Percentiles rank a stretch among this genome's conserved stretches.
These are phyloP conservation scores for Odontomyia ornata DNA, from an alignment of 2,888 invertebrate genomes.

Conservation along the genomic window DNA sequence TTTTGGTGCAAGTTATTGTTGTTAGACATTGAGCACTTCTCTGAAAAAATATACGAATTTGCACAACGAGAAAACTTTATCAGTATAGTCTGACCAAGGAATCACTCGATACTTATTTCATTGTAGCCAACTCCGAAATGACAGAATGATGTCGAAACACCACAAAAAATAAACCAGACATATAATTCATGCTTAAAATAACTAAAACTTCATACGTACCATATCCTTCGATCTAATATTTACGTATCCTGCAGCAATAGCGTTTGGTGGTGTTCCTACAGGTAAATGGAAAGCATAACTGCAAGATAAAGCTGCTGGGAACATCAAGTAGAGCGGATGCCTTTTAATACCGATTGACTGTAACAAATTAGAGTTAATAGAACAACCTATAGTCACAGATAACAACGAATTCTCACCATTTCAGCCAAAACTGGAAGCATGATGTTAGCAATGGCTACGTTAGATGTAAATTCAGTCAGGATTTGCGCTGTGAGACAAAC, in stretches of 20 bases:
- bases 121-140: no score
- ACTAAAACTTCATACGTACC: no score
- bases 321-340: slow-evolving; percentile 89
- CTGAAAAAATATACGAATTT: no score
- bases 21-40: no score
- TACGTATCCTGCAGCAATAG: slow-evolving; percentile 87
- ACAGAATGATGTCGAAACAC: no score
- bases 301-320: slow-evolving; percentile 87
- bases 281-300: slow-evolving; percentile 95
- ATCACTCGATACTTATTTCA: no score
- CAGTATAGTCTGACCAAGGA: no score
- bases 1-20: no score
- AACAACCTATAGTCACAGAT: neutral
- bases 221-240: slow-evolving; percentile 82
- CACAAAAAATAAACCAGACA: no score
- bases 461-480: slow-evolving; percentile 89
- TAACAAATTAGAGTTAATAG: slow-evolving; percentile 42
- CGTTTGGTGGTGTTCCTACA: slow-evolving; percentile 95
- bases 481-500: slow-evolving; percentile 80
- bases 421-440: slow-evolving; percentile 84
- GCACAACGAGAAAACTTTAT: no score
- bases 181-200: no score
- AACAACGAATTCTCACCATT: slow-evolving; percentile 67
- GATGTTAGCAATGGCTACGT: slow-evolving; percentile 90
- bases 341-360: slow-evolving; percentile 76